These are phyloP conservation scores for Sebastes taczanowskii DNA, from an alignment of 2,797 vertebrate species.

Conservation along the genomic window DNA sequence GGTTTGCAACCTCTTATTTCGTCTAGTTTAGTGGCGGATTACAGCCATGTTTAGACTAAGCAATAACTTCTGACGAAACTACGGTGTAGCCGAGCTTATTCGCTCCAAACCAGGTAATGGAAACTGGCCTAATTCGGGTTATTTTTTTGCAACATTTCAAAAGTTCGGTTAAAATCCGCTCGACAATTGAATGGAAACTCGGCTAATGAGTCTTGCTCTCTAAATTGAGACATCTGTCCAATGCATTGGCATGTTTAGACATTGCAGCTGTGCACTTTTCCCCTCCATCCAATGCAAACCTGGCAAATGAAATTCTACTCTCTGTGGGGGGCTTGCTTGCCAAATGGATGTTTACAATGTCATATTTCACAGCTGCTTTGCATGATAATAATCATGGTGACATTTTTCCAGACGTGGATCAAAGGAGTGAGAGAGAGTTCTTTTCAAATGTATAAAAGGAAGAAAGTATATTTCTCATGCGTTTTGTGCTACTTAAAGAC, in stretches of 20 bases:
- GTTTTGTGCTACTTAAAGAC: neutral
- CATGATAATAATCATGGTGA: slow-evolving; percentile 28
- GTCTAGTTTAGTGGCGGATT: too few relatives aligned
- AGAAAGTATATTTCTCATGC: neutral
- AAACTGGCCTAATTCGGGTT: too few relatives aligned
- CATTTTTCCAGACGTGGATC: neutral
- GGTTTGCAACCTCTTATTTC: too few relatives aligned
- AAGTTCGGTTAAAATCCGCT: too few relatives aligned
- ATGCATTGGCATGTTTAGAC: neutral
- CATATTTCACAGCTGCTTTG: neutral
- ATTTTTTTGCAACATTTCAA: too few relatives aligned
- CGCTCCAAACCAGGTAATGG: too few relatives aligned
- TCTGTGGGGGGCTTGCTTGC: neutral
- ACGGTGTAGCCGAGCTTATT: too few relatives aligned
- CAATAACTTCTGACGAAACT: too few relatives aligned
- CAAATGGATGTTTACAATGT: slow-evolving; percentile 16
- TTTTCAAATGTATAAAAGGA: neutral
- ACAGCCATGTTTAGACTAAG: too few relatives aligned
- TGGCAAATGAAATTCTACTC: neutral
- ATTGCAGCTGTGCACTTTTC: neutral
- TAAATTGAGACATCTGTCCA: neutral
- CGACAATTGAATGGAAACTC: too few relatives aligned
- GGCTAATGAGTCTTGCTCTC: neutral
- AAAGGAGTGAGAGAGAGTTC: neutral
- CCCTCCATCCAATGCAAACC: neutral